These are phyloP conservation scores for Adela reaumurella DNA, from an alignment of 2,888 invertebrate genomes.

Conservation along the genomic window DNA sequence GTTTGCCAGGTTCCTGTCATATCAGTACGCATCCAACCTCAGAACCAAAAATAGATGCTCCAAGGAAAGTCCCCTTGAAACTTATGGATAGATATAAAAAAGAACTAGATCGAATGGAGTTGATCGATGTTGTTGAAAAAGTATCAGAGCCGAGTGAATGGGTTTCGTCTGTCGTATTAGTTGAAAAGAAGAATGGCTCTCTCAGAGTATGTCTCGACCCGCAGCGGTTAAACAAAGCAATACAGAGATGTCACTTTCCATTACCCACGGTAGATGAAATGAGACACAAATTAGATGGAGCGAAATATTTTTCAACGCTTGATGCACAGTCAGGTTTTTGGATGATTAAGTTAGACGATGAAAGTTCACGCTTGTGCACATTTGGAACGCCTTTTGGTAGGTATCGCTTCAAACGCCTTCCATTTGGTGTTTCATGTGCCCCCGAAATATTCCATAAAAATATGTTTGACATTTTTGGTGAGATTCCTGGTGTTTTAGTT, in stretches of 20 bases:
- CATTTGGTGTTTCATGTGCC: slow-evolving; percentile 14
- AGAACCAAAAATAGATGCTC: too few species aligned
- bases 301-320: slow-evolving; percentile 11
- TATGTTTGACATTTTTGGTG: slow-evolving; percentile 8
- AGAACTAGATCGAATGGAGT: too few species aligned
- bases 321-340: slow-evolving; percentile 13
- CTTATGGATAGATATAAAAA: too few species aligned
- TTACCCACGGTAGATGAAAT: slow-evolving; percentile 9
- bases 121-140: too few species aligned
- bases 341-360: slow-evolving; percentile 7
- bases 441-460: slow-evolving; percentile 12
- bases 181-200: slow-evolving; percentile 9
- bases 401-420: slow-evolving; percentile 10
- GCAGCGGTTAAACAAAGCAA: slow-evolving; percentile 8
- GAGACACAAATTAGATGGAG: slow-evolving; percentile 14
- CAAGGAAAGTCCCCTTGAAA: too few species aligned
- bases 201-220: slow-evolving; percentile 18
- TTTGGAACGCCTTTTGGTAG: slow-evolving; percentile 6
- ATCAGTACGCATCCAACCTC: too few species aligned
- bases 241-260: slow-evolving; percentile 12
- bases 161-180: too few species aligned
- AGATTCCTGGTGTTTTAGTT: slow-evolving; percentile 16
- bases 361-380: slow-evolving; percentile 7
- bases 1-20: too few species aligned
- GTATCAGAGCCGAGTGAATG: too few species aligned